A percentile compares a stretch with the other conserved stretches of the same genome.
These are phyloP conservation scores for Plagodis dolabraria DNA, from an alignment of 2,888 invertebrate species.

Conservation along the genomic window DNA sequence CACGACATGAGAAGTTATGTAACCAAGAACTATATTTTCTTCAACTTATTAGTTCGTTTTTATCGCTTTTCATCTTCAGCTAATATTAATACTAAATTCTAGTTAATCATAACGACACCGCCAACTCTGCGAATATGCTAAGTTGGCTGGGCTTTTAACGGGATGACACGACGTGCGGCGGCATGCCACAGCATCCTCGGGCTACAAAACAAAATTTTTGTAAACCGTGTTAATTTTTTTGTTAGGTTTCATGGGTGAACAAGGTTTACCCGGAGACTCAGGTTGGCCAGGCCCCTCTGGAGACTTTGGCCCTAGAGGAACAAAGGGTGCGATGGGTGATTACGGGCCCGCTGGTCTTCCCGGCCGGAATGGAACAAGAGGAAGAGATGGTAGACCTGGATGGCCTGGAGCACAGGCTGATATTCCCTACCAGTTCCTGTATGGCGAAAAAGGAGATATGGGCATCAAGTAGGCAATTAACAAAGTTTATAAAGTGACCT, in stretches of 20 bases:
- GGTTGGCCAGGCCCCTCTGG: conserved; percentile 64
- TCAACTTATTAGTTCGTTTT: too few species aligned
- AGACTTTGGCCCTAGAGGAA: conserved; percentile 61
- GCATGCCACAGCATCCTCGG: too few species aligned
- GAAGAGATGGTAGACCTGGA: conserved; percentile 82
- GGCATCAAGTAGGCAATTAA: conserved; percentile 61
- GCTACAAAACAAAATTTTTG: not conserved
- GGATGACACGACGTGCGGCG: too few species aligned
- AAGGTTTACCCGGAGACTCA: conserved; percentile 69
- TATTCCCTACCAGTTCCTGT: conserved; percentile 61
- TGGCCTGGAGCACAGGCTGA: conserved; percentile 73
- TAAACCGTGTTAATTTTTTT: not conserved
- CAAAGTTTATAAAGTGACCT: too few species aligned
- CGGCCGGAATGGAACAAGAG: conserved; percentile 77
- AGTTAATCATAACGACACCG: too few species aligned
- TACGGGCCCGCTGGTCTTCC: conserved; percentile 76
- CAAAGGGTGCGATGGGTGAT: conserved; percentile 71
- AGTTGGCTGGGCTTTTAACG: too few species aligned
- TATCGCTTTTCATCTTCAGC: too few species aligned
- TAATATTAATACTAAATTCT: too few species aligned
- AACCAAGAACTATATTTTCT: too few species aligned
- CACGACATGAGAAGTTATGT: too few species aligned
- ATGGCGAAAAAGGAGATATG: conserved; percentile 79
- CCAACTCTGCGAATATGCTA: too few species aligned
- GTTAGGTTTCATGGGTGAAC: conserved; percentile 73